Evolutionary conservation across 2,797 vertebrate species (phyloP), one percentile per base, ranked within the genome.

Genomic region (Champsocephalus gunnari): DNA sequence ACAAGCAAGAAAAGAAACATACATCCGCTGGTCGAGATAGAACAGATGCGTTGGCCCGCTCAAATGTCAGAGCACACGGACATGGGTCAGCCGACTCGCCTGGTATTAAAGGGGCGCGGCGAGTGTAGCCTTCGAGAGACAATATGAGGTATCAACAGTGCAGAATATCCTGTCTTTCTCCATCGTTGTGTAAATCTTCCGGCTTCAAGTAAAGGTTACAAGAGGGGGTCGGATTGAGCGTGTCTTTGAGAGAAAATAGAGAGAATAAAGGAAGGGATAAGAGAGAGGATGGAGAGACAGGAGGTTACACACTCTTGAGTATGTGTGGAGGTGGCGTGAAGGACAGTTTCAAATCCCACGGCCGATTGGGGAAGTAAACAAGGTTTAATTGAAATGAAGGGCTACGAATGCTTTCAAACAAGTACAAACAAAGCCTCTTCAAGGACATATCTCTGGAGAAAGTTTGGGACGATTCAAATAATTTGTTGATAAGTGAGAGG

Each of bases 141-240:
- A 67, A 69, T 62, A 74, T 77, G 58, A 48, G 44, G 48, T 55
- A 78, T 83, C 60, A 66, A 55, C 8, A 1, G 19, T 55, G 48
- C 24, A 10, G 34, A 75, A 77, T 61, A 56, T 66, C 51, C 51
- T 51, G 10, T 56, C 63, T 54, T 59, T 16, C 64, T 69, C 47
- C 58, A 69, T 81, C 66, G 66, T 13, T 0, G 1, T 79, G 43
- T 64, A 71, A 84, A 77, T 84, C 56, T 13, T 63, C 41, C 14
- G 55, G 66, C 55, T 79, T 75, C 73, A 58, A 61, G 64, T 58
- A 84, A 87, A 86, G 87, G 83, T 88, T 85, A 80, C 71, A 64
- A 1, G 41, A 59, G 55, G 44, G 60, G 44, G 73, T 72, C 19
- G 4, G 3, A 38, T 47, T 16, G 5, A 44, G 32, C 13, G 57